Base-by-base conservation (phyloP, 2,797 vertebrate genomes). In the Australoheros facetus region DNA sequence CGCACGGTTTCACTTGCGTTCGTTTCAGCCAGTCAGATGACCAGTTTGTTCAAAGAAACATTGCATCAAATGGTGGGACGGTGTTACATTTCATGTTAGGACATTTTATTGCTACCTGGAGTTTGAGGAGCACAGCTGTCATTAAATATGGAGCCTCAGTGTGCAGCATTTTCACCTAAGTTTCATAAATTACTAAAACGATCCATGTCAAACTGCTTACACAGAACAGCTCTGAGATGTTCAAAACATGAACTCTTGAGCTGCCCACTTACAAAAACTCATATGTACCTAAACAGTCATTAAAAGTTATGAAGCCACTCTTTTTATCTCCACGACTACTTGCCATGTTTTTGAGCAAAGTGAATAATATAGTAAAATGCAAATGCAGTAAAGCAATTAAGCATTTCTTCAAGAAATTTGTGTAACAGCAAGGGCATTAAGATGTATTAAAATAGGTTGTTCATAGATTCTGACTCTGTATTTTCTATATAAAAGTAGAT, bases 161-260 rank as follows among this genome's bases (percentile, higher is more conserved):
- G 34, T 66, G 55, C 48, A 30, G 9, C 23, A 48, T 32, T 14
- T 26, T 4, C 21, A 13, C 11, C n/a, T 13, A 78, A 5, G 26
- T 71, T 53, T 13, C 30, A 54, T 10, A 19, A 4, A 13, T 66
- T 42, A 70, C 37, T 14, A 72, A 39, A 12, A 19, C 5, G 11
- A 72, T 23, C 13, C 4, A 55, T 16, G 42, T 34, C 34, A 75
- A 48, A 64, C n/a, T 66, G 26, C 5, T 73, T 19, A 37, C 51
- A 9, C 13, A 45, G 32, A 3, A 58, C 54, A 66, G 23, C 42
- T 13, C 23, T 28, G 42, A 54, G 75, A 79, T 64, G 86, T 37
- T 64, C 60, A 84, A 88, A 81, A 80, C 72, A 66, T 3, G 23
- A 66, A 45, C 23, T 55, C 75, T 86, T 14, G 17, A 42, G 32